Percentiles rank a stretch among this genome's conserved stretches.
These are phyloP conservation scores for Amblyteles armatorius DNA, from an alignment of 2,888 invertebrate species.

Conservation along the genomic window DNA sequence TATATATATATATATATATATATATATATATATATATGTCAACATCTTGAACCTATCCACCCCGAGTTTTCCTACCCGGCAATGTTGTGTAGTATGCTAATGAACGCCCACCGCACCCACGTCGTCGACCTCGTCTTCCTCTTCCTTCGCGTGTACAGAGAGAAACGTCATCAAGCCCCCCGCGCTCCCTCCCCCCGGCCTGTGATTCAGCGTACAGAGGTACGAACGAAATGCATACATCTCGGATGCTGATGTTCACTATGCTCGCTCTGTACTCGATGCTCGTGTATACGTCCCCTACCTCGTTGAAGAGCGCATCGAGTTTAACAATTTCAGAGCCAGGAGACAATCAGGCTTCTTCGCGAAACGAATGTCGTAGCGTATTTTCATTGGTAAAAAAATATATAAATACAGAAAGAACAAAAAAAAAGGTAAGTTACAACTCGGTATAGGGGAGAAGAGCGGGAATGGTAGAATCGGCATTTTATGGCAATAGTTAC, in stretches of 20 bases:
- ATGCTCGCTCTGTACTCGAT: constrained; percentile 8
- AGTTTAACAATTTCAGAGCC: constrained; percentile 23
- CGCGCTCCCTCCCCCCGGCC: constrained; percentile 6
- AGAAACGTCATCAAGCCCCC: constrained; percentile 53
- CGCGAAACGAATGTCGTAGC: constrained; percentile 6
- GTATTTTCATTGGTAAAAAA: neutral
- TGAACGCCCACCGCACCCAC: constrained; percentile 63
- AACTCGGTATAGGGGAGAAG: too few species aligned
- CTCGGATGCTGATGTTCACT: constrained; percentile 5
- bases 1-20: neutral
- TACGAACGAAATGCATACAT: constrained; percentile 46
- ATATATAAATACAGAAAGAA: too few species aligned
- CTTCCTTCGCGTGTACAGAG: constrained; percentile 37
- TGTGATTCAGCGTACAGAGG: constrained; percentile 16
- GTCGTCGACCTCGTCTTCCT: constrained; percentile 38
- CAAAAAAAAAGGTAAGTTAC: too few species aligned
- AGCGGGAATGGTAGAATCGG: too few species aligned
- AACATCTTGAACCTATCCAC: constrained; percentile 21
- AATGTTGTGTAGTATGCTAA: constrained; percentile 71
- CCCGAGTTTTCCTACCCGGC: constrained; percentile 60
- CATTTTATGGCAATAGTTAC: too few species aligned
- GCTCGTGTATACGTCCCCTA: constrained; percentile 8
- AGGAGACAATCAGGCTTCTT: constrained; percentile 37
- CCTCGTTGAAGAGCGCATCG: constrained; percentile 8
- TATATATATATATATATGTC: neutral